phyloP scores from a whole-genome alignment of 2,888 invertebrate genomes.

The Drosophila mulleri region DNA sequence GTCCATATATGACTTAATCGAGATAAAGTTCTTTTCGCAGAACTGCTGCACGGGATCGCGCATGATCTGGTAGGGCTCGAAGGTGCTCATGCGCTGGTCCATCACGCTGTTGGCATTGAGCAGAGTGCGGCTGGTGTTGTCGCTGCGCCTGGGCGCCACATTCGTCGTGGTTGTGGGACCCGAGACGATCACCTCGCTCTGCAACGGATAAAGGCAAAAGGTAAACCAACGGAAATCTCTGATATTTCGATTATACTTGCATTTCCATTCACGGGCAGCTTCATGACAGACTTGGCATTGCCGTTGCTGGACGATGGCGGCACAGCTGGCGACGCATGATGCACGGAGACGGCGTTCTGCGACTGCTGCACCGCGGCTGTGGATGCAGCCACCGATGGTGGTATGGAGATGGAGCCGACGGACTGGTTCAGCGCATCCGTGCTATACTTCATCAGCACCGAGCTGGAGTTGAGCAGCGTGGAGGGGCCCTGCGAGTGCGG shows the following conservation, averaged over 20 bases:
- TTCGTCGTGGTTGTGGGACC: conserved; percentile 88
- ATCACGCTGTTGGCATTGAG: conserved; percentile 86
- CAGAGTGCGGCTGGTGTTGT: conserved; percentile 92
- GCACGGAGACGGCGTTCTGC: conserved; percentile 84
- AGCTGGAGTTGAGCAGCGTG: conserved; percentile 83
- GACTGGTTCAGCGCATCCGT: conserved; percentile 85
- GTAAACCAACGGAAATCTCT: conserved; percentile 17
- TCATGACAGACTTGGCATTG: conserved; percentile 85
- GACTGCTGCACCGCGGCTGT: conserved; percentile 34
- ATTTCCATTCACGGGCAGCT: conserved; percentile 83
- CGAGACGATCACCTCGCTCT: conserved; percentile 86
- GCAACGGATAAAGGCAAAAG: neutral
- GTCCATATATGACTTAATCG: conserved; percentile 96
- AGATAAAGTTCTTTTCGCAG: conserved; percentile 96
- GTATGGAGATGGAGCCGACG: conserved; percentile 84
- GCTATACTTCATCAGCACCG: conserved; percentile 84
- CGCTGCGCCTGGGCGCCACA: conserved; percentile 88
- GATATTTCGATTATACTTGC: conserved; percentile 41
- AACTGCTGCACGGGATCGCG: conserved; percentile 96
- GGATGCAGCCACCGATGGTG: conserved; percentile 47
- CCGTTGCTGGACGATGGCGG: conserved; percentile 81
- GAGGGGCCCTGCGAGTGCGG: conserved; percentile 87
- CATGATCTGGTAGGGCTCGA: conserved; percentile 95
- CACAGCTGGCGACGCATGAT: conserved; percentile 84
- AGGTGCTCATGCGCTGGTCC: conserved; percentile 90